phyloP scores from a whole-genome alignment of 2,888 invertebrate species.

The Epinotia nisella region DNA sequence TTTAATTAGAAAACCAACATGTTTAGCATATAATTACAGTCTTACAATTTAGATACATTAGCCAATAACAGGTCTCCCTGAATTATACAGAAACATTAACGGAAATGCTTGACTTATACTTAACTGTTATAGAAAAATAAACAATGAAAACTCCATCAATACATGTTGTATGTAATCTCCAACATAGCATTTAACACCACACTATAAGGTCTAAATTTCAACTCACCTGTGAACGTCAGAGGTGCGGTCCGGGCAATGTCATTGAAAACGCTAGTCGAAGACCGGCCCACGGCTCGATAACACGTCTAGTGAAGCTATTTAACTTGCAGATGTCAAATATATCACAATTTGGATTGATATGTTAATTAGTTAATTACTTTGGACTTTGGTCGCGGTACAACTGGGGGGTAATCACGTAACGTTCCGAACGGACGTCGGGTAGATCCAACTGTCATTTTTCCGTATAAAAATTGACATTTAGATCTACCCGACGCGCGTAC shows the following conservation, averaged over 20 bases:
- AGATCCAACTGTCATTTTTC: too few species aligned
- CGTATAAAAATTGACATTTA: too few species aligned
- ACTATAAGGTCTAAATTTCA: not conserved
- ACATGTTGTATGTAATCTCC: not conserved
- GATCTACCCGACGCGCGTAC: too few species aligned
- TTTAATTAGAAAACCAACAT: too few species aligned
- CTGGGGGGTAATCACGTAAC: too few species aligned
- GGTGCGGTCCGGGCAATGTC: slow-evolving; percentile 7
- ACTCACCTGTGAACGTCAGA: not conserved
- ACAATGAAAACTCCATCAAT: not conserved
- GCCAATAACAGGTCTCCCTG: too few species aligned
- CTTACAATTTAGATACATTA: too few species aligned
- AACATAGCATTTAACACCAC: not conserved
- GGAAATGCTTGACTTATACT: too few species aligned
- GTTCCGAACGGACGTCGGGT: too few species aligned
- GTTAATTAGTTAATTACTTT: slow-evolving; percentile 11
- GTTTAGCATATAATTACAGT: too few species aligned
- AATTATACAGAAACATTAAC: too few species aligned
- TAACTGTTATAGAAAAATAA: too few species aligned
- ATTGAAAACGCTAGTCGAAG: slow-evolving; percentile 17
- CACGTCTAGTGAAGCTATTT: slow-evolving; percentile 1
- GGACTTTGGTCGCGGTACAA: slow-evolving; percentile 1
- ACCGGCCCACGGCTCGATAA: slow-evolving; percentile 1
- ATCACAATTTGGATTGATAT: slow-evolving; percentile 14
- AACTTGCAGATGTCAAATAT: slow-evolving; percentile 18